Evolutionary conservation across 2,797 vertebrate genomes (phyloP), one percentile per base, ranked within the genome.

Genomic region (Gymnopithys bicolor): DNA sequence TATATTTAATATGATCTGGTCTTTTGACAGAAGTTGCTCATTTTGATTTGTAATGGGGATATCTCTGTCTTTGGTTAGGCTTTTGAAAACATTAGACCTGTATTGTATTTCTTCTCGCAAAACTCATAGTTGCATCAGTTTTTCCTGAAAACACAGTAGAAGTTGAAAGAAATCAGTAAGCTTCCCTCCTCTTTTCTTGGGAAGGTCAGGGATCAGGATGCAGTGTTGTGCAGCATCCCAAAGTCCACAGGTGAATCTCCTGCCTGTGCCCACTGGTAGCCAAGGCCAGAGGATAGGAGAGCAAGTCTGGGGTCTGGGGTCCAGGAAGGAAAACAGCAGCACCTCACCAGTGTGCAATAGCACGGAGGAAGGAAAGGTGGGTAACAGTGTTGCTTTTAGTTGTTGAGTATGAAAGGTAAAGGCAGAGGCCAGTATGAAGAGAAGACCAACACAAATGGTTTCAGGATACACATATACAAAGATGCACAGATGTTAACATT

Each of bases 1-100:
- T 82, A 37, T 41, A 67, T 22, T 92, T 92, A 94, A 93, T 35
- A 68, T 59, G 87, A 96, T 89, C 78, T 1, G 0, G 25, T 30
- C 71, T 82, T 84, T 28, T 56, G 75, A 85, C 41, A 93, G 71
- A 90, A 93, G 77, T 62, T 71, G 60, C 56, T 87, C 79, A 1
- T 94, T 94, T 84, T 92, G 86, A 93, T 96, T 95, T 95, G 77
- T 92, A 82, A 92, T 49, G 71, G 81, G 74, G 86, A 93, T 95
- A 92, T 67, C 63, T 59, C 58, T 32, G 27, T 53, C 88, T 89
- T 93, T 79, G 89, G 59, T 62, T 53, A 89, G 67, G 48, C 77
- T 94, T 88, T 86, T 84, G 63, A 48, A 82, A 87, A 83, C 59
- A 68, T 94, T 81, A 90, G 33, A 33, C 41, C 23, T 79, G 53